Percentiles rank a stretch among this genome's conserved stretches.
These are phyloP conservation scores for Apteryx mantelli DNA, from an alignment of 2,113 vertebrate species.

Conservation along the genomic window DNA sequence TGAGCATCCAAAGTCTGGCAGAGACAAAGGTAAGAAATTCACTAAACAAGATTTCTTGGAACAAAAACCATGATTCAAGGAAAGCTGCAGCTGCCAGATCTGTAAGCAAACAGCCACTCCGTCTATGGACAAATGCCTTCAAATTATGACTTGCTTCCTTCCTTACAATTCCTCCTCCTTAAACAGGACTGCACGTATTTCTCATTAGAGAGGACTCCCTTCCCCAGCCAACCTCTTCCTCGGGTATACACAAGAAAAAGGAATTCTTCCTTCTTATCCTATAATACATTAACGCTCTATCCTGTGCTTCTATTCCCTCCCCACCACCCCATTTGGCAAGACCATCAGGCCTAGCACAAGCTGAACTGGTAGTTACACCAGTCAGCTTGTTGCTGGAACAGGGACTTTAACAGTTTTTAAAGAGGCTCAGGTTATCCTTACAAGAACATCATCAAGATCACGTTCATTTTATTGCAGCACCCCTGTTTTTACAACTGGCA, in stretches of 20 bases:
- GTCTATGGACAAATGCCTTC: constrained; percentile 22
- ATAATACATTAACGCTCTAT: not conserved
- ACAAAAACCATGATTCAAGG: constrained; percentile 19
- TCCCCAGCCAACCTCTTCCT: not conserved
- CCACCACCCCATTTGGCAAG: not conserved
- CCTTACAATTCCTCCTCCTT: constrained; percentile 35
- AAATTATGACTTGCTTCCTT: constrained; percentile 53
- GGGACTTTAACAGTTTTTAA: not conserved
- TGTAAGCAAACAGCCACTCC: not conserved
- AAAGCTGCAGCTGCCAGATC: constrained; percentile 58
- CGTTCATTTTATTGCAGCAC: not conserved
- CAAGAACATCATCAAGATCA: not conserved
- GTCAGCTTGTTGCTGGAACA: not conserved
- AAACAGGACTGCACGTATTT: constrained; percentile 7
- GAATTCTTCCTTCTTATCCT: not conserved
- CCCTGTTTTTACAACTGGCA: not conserved
- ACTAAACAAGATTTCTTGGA: constrained; percentile 18
- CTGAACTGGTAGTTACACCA: not conserved
- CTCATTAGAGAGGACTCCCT: not conserved
- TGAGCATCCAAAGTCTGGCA: not conserved
- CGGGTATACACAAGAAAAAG: not conserved
- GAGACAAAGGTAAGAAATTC: constrained; percentile 17
- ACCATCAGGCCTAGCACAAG: not conserved
- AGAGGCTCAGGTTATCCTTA: not conserved
- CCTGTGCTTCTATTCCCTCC: not conserved